Evolutionary conservation across 1,140 invertebrate species (phyloP).

Genomic region (Brachionus paranguensis): DNA sequence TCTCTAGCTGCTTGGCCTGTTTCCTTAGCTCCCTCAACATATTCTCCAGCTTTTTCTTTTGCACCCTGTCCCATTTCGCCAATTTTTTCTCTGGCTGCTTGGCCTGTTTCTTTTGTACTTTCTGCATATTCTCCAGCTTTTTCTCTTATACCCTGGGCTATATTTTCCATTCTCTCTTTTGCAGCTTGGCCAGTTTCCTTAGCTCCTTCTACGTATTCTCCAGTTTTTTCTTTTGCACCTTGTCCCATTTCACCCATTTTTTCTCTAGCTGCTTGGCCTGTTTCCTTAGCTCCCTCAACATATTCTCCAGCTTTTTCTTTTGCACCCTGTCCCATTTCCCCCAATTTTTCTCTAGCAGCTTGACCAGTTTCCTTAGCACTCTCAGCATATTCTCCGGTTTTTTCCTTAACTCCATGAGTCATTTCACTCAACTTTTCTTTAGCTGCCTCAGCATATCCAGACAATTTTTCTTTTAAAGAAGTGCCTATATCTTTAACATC

Average conservation of each 20-base stretch:
- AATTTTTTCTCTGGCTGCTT: background rate
- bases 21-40: background rate
- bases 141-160: background rate
- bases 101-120: background rate
- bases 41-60: background rate
- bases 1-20: no score
- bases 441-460: background rate
- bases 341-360: background rate
- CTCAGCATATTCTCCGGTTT: background rate
- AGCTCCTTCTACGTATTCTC: background rate
- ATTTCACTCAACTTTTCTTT: conserved; percentile 12
- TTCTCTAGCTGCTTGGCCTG: no score
- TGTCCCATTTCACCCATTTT: background rate
- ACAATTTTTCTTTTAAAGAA: background rate
- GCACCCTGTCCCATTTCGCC: background rate
- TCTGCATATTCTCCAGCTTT: background rate
- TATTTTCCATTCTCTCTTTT: background rate
- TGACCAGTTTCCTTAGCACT: background rate
- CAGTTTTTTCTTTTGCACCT: background rate
- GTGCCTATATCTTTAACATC: background rate
- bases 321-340: background rate
- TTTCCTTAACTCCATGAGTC: background rate
- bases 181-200: background rate
- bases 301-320: background rate
- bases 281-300: background rate